A percentile compares a stretch with the other conserved stretches of the same genome.
phyloP scores from a whole-genome alignment of 2,888 invertebrate species.

The Stenotaenia linearis region DNA sequence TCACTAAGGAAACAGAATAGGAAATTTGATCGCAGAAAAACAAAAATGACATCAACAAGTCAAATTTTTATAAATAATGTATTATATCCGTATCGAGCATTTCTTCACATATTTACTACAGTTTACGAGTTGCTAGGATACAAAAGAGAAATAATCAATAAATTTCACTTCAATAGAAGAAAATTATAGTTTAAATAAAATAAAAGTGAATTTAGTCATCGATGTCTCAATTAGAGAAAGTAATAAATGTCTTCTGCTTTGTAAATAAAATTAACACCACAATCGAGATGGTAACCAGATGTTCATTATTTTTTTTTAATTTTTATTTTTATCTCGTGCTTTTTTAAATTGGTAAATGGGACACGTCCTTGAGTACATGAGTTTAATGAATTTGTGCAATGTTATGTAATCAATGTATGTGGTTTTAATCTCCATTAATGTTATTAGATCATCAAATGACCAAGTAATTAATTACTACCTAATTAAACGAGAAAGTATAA shows the following conservation, averaged over 20 bases:
- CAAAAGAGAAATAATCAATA: neutral
- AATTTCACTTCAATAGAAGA: neutral
- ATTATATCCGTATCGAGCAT: too few species aligned
- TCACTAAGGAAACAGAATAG: neutral
- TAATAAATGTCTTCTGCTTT: neutral
- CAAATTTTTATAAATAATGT: too few species aligned
- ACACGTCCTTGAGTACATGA: neutral
- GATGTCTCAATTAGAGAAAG: neutral
- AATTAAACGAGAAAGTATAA: neutral
- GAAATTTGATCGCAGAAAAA: too few species aligned
- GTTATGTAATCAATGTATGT: neutral
- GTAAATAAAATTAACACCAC: neutral
- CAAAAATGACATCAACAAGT: too few species aligned
- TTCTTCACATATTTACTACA: neutral
- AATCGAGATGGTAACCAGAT: neutral
- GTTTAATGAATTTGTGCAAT: neutral
- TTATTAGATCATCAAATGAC: neutral
- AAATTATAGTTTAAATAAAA: neutral
- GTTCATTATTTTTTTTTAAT: neutral
- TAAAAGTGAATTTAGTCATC: neutral
- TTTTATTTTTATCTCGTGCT: slow-evolving; percentile 34
- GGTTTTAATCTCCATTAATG: neutral
- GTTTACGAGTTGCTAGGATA: neutral
- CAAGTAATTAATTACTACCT: neutral
- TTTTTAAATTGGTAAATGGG: slow-evolving; percentile 30